These are phyloP conservation scores for Exocentrus adspersus DNA, from an alignment of 2,888 invertebrate species.

Conservation along the genomic window DNA sequence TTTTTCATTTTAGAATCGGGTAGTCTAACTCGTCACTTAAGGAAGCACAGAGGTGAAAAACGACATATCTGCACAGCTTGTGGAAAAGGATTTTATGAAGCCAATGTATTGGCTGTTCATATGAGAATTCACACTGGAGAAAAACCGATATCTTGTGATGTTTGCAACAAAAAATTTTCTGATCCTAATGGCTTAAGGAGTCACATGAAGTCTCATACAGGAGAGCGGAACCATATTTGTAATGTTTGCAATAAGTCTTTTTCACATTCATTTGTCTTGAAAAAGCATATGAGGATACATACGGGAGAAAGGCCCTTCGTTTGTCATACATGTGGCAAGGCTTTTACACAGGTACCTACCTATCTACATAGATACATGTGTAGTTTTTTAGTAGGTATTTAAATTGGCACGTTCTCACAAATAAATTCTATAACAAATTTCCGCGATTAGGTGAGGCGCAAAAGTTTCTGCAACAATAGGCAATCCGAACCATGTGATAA, in stretches of 20 bases:
- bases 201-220: conserved; percentile 52
- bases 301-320: conserved; percentile 53
- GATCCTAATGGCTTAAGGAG: conserved; percentile 54
- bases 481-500: too few relatives aligned
- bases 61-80: conserved; percentile 56
- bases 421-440: too few relatives aligned
- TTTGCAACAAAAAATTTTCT: conserved; percentile 54
- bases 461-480: too few relatives aligned
- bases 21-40: conserved; percentile 54
- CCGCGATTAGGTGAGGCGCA: too few relatives aligned
- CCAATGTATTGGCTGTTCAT: conserved; percentile 55
- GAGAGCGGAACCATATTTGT: conserved; percentile 53
- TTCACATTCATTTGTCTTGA: conserved; percentile 54
- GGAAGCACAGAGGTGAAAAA: conserved; percentile 58
- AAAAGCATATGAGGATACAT: conserved; percentile 52
- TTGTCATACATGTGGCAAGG: conserved; percentile 25
- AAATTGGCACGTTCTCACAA: too few relatives aligned
- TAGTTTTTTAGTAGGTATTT: too few relatives aligned
- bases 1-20: conserved; percentile 50
- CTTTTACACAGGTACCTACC: conserved; percentile 19
- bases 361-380: too few relatives aligned
- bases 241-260: conserved; percentile 53
- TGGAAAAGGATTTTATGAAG: conserved; percentile 58
- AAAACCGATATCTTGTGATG: conserved; percentile 55
- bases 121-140: conserved; percentile 58